These are phyloP conservation scores for Cyanistes caeruleus DNA, from an alignment of 2,113 vertebrate species.

Conservation along the genomic window DNA sequence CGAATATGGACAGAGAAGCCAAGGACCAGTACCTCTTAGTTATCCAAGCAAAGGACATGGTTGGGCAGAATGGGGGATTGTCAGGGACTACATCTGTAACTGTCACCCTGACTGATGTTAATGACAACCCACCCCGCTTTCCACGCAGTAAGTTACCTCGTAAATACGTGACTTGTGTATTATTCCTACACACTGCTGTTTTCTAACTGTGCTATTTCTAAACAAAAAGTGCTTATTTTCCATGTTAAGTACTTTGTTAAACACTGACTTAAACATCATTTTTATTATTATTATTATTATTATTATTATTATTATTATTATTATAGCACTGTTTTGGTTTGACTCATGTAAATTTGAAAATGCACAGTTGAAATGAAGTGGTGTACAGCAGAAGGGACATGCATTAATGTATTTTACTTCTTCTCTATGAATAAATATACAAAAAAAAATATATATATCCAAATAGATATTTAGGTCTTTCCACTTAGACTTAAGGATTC, in stretches of 20 bases:
- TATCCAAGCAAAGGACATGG: conserved; percentile 99
- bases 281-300: not conserved
- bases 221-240: not conserved
- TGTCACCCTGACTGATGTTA: conserved; percentile 92
- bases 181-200: not conserved
- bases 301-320: not conserved
- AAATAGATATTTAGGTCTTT: not conserved
- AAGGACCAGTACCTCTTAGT: conserved; percentile 94
- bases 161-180: not conserved
- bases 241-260: not conserved
- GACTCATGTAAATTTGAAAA: not conserved
- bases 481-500: not conserved
- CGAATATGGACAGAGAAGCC: conserved; percentile 96
- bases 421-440: not conserved
- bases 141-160: conserved; percentile 82
- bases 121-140: conserved; percentile 94
- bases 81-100: conserved; percentile 95
- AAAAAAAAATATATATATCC: not conserved
- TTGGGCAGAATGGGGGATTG: conserved; percentile 94
- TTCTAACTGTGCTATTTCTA: not conserved
- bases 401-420: not conserved
- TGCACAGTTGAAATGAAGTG: not conserved
- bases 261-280: not conserved
- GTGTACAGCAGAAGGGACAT: not conserved
- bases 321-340: not conserved